Percentiles rank a stretch among this genome's conserved stretches.
phyloP scores from a whole-genome alignment of 2,888 invertebrate species.

The Phlogophora meticulosa region DNA sequence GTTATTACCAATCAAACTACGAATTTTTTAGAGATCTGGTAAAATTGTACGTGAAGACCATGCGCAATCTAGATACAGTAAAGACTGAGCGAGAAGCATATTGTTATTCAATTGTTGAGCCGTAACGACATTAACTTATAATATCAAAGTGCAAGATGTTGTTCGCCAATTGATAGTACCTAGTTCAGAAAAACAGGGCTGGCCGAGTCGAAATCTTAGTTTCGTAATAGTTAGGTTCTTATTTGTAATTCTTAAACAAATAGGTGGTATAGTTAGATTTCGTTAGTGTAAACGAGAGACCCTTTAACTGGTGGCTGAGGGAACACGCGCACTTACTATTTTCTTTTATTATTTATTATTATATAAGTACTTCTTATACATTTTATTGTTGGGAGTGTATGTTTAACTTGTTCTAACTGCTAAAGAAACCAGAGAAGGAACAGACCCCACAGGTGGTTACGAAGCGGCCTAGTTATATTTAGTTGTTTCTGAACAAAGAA shows the following conservation, averaged over 20 bases:
- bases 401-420: too few relatives aligned
- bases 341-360: too few relatives aligned
- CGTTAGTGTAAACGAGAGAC: background rate
- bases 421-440: too few relatives aligned
- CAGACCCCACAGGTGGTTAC: too few relatives aligned
- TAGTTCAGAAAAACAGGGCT: constrained; percentile 11
- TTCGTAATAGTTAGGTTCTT: constrained; percentile 8
- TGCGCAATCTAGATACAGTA: constrained; percentile 17
- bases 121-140: constrained; percentile 24
- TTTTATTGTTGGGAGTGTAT: too few relatives aligned
- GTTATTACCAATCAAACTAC: too few relatives aligned
- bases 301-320: background rate
- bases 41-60: too few relatives aligned
- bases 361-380: too few relatives aligned
- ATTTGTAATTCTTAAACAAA: background rate
- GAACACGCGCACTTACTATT: background rate
- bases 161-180: constrained; percentile 29
- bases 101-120: constrained; percentile 45
- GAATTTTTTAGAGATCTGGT: too few relatives aligned
- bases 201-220: background rate
- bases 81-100: constrained; percentile 41
- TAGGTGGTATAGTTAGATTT: too few relatives aligned
- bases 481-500: too few relatives aligned
- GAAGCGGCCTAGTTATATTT: too few relatives aligned
- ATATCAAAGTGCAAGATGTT: constrained; percentile 29